Base-by-base conservation (phyloP, 1,140 invertebrate genomes). In the Drosophila chauvacae region DNA sequence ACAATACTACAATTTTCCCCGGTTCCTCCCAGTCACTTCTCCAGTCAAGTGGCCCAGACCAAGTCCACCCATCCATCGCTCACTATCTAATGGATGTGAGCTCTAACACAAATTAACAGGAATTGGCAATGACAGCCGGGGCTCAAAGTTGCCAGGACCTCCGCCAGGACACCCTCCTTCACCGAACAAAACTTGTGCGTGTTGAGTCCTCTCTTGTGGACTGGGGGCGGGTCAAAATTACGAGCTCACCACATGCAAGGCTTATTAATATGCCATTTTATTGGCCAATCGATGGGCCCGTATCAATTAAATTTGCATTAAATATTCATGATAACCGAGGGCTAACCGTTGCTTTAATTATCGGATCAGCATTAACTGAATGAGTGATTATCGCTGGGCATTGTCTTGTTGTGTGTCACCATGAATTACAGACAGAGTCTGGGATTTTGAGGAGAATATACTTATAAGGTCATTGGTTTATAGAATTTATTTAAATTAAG, bases 251-350 rank as follows among this genome's bases (percentile, higher is more conserved):
- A 50, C 66, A 72, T 87, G 68, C 78, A 88, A 82, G 70, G 84
- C 66, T 87, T 88, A 83, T 78, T 57, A 77, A 66, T 70, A 74
- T 59, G 62, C 76, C 65, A 76, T 55, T 83, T 73, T 68, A 80
- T 79, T 70, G 48, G 66, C 39, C 78, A 77, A 84, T 83, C 87
- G 68, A 87, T 88, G 84, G 69, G 61, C 72, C 48, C 77, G 48
- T 62, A 87, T 87, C 78, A 87, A 87, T 87, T 83, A 70, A 83
- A 80, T 72, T 79, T 77, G 64, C 73, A 77, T 77, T 77, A 77
- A 77, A 69, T 77, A 77, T 77, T 77, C 57, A 77, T 68, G 74
- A 77, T 69, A 77, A 51, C 63, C 74, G 56, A 69, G 57, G 73
- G 28, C 57, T 53, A 50, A 48, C 58, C 55, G 74, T 23, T 44